Evolutionary conservation across 2,888 invertebrate species (phyloP).

Genomic region (Melikaiella ostensackeni): DNA sequence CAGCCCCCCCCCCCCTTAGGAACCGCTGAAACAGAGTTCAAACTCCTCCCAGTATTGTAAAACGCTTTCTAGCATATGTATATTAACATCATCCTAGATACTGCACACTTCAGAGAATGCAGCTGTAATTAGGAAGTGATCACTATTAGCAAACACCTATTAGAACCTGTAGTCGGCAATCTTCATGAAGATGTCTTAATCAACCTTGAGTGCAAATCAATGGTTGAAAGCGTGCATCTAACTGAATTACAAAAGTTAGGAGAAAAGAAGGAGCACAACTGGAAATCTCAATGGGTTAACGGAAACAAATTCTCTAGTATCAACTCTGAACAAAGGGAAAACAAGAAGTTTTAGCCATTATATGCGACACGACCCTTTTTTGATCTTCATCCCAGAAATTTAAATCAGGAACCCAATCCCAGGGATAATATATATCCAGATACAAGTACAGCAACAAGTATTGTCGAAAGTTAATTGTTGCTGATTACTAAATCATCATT

Average conservation of each 20-base stretch:
- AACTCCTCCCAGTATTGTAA: constrained; percentile 17
- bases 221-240: no score
- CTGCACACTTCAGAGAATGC: neutral
- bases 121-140: constrained; percentile 30
- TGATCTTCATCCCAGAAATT: neutral
- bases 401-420: neutral
- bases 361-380: neutral
- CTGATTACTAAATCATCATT: neutral
- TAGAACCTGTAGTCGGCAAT: neutral
- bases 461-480: neutral
- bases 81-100: constrained; percentile 23
- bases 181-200: constrained; percentile 4
- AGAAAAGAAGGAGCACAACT: no score
- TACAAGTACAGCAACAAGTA: neutral
- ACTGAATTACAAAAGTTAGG: no score
- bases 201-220: neutral
- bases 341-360: neutral
- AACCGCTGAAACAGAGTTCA: constrained; percentile 13
- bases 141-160: constrained; percentile 23
- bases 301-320: no score
- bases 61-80: constrained; percentile 11
- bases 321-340: no score
- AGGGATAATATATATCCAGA: neutral
- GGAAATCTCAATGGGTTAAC: no score
- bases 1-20: neutral